Evolutionary conservation across 2,797 vertebrate species (phyloP).

Genomic region (Helarctos malayanus): DNA sequence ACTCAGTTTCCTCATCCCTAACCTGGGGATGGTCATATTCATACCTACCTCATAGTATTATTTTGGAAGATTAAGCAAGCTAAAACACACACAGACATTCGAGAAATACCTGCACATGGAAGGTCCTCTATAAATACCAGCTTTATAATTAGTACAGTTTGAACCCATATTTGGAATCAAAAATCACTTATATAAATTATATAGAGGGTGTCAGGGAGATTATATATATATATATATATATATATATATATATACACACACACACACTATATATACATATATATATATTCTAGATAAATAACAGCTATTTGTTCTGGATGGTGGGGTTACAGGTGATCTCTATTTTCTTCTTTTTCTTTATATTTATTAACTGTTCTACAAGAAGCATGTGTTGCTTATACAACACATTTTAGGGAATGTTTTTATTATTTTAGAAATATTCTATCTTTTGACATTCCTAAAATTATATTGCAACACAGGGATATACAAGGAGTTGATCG

Average conservation of each 20-base stretch:
- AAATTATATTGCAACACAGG: background rate
- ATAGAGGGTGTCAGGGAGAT: background rate
- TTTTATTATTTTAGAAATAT: slow-evolving; percentile 12
- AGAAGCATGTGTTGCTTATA: background rate
- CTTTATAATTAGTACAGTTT: background rate
- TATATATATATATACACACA: background rate
- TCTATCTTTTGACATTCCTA: slow-evolving; percentile 2
- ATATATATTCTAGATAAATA: background rate
- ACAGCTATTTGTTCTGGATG: background rate
- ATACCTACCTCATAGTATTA: background rate
- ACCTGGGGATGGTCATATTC: background rate
- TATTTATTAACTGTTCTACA: slow-evolving; percentile 9
- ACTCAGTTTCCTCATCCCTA: slow-evolving; percentile 17
- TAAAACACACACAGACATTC: background rate
- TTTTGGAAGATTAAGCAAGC: background rate
- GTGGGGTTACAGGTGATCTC: background rate
- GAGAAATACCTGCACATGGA: background rate
- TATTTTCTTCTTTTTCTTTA: background rate
- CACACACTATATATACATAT: background rate
- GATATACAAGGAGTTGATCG: background rate
- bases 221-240: background rate
- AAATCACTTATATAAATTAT: background rate
- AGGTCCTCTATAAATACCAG: background rate
- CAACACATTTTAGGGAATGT: background rate
- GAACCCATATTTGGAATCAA: background rate